A percentile compares a stretch with the other conserved stretches of the same genome.
Conservation (phyloP, 2,113 vertebrate species). For the Loxodonta africana region DNA sequence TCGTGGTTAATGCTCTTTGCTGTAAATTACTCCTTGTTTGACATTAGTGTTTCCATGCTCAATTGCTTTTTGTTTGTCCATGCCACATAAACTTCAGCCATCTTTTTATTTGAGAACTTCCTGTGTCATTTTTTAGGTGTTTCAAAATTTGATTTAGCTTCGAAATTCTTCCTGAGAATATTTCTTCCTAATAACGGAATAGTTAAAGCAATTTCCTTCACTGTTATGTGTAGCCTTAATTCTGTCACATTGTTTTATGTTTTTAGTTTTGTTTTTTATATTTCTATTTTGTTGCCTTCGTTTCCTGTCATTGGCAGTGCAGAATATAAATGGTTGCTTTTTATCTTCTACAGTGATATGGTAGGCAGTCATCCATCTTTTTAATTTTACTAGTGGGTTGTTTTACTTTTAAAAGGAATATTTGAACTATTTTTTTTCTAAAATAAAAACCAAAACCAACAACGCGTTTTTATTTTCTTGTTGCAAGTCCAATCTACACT, state of each 20-base stretch:
- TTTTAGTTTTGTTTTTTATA: constrained; percentile 36
- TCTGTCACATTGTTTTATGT: constrained; percentile 69
- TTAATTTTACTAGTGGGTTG: not conserved
- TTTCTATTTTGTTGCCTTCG: constrained; percentile 46
- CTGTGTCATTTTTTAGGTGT: not conserved
- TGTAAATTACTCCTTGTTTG: constrained; percentile 29
- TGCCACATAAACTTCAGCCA: constrained; percentile 10
- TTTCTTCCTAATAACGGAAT: not conserved
- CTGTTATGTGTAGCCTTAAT: constrained; percentile 43
- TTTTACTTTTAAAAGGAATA: constrained; percentile 20
- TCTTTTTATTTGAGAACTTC: constrained; percentile 32
- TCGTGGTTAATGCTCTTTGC: not conserved
- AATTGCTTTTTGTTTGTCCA: not conserved
- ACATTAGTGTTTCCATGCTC: not conserved
- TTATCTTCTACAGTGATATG: not conserved
- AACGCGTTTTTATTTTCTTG: not conserved
- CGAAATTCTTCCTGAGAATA: constrained; percentile 25
- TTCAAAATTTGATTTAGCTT: constrained; percentile 63
- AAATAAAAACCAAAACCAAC: not conserved
- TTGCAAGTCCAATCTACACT: not conserved
- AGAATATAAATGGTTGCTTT: constrained; percentile 25
- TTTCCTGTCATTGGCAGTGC: constrained; percentile 30
- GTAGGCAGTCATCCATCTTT: not conserved
- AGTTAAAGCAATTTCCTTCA: constrained; percentile 63
- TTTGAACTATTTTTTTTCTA: not conserved